Base-by-base conservation (phyloP, 2,797 vertebrate species). In the Pipistrellus nathusii region DNA sequence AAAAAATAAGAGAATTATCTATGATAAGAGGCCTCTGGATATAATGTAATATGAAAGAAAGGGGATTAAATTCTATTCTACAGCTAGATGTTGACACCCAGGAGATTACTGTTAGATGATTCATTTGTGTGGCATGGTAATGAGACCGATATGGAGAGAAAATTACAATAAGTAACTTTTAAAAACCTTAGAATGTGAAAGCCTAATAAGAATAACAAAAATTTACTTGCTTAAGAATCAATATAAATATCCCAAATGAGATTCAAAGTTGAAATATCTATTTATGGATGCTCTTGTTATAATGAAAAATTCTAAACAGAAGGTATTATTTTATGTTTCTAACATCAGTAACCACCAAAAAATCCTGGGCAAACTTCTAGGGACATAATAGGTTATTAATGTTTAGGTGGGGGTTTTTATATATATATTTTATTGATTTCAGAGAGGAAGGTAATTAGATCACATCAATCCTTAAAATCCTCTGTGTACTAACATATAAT, bases 1-100 rank as follows among this genome's bases (percentile, higher is more conserved):
- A 88, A 57, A 85, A 77, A 97, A 73, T 62, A 53, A 87, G 25
- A 89, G 32, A 87, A 81, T 82, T 68, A 87, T 4, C 46, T 66
- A 57, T 66, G 55, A 64, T 88, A 77, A 66, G 32, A 38, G 46
- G 8, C 32, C 32, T 82, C 59, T 66, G 38, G 35, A 92, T 85
- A n/a, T 14, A 85, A 30, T 48, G 32, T 48, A 38, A 53, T 25
- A 41, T 38, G 35, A 13, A 23, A 25, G 18, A 44, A 30, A 75
- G 41, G 18, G 46, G 8, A 38, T 73, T 86, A 77, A 78, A 90
- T 85, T 80, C 71, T 30, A 55, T 72, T 82, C 69, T 75, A n/a
- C 59, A 71, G 20, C 46, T 90, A 76, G 30, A 64, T 62, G 41
- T 35, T 85, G 55, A 71, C 30, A 53, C 27, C n/a, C 48, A 20